phyloP scores from a whole-genome alignment of 2,113 vertebrate genomes.

The Bos javanicus region DNA sequence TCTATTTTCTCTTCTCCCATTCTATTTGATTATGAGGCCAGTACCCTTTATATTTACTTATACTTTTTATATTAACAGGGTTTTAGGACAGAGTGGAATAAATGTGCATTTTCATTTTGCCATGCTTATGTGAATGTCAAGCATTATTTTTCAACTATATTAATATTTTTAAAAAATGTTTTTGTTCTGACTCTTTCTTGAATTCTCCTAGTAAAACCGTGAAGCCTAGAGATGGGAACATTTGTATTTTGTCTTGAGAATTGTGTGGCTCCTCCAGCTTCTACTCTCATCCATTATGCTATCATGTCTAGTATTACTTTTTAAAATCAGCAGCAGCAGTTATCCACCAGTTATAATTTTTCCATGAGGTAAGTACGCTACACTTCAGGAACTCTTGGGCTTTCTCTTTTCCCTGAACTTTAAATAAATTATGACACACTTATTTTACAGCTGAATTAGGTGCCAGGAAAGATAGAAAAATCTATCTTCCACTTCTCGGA shows the following conservation, averaged over 20 bases:
- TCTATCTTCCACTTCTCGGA: constrained; percentile 72
- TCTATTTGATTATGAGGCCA: not conserved
- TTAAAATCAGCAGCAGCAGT: not conserved
- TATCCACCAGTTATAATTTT: constrained; percentile 47
- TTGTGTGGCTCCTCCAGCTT: not conserved
- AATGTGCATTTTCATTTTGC: not conserved
- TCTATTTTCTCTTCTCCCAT: not conserved
- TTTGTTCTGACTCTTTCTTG: not conserved
- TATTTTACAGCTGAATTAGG: constrained; percentile 66
- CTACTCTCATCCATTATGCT: not conserved
- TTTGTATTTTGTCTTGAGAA: not conserved
- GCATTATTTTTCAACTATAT: not conserved
- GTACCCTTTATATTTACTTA: not conserved
- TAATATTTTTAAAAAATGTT: not conserved
- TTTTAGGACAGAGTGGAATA: not conserved
- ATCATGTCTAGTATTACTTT: not conserved
- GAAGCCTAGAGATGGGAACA: not conserved
- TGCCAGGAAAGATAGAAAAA: constrained; percentile 71
- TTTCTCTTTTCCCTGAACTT: constrained; percentile 62
- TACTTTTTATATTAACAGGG: not conserved
- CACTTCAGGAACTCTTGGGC: constrained; percentile 38
- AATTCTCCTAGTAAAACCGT: not conserved
- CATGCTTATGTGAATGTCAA: not conserved
- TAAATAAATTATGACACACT: constrained; percentile 76
- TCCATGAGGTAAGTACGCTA: constrained; percentile 41